phyloP scores from a whole-genome alignment of 2,888 invertebrate species.

The Cheilosia vernalis region DNA sequence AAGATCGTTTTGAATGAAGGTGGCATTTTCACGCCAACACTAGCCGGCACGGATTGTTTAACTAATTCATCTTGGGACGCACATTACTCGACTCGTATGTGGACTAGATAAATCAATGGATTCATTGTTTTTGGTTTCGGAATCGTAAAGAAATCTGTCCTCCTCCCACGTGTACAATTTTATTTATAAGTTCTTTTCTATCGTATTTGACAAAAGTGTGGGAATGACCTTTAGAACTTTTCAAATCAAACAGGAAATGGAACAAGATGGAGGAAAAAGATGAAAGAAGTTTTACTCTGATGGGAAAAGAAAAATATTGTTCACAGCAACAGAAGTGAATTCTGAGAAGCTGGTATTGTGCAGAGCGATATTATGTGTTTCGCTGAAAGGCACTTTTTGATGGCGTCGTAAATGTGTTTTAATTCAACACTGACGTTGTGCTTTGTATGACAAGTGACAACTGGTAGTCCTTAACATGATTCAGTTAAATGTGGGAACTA shows the following conservation, averaged over 20 bases:
- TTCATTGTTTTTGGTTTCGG: slow-evolving; percentile 27
- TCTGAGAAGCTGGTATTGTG: neutral
- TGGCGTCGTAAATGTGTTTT: neutral
- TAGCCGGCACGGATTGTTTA: slow-evolving; percentile 5
- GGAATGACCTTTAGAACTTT: slow-evolving; percentile 36
- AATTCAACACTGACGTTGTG: neutral
- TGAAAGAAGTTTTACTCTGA: slow-evolving; percentile 12
- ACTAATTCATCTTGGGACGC: slow-evolving; percentile 31
- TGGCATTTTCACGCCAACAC: neutral
- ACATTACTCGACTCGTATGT: slow-evolving; percentile 34
- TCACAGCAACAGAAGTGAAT: neutral
- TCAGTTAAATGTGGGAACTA: neutral
- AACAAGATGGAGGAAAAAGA: neutral
- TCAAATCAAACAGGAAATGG: slow-evolving; percentile 42
- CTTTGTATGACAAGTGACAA: neutral
- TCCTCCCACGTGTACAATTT: slow-evolving; percentile 4
- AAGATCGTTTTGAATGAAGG: neutral
- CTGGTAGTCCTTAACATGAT: neutral
- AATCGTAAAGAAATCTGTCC: neutral
- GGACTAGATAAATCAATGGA: slow-evolving; percentile 26
- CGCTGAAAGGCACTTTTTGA: neutral
- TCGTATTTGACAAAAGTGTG: slow-evolving; percentile 1
- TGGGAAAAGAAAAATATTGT: neutral
- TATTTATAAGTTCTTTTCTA: neutral
- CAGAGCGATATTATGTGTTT: neutral